These are phyloP conservation scores for Cryptoleucopteryx plumbea DNA, from an alignment of 2,113 vertebrate genomes.

Conservation along the genomic window DNA sequence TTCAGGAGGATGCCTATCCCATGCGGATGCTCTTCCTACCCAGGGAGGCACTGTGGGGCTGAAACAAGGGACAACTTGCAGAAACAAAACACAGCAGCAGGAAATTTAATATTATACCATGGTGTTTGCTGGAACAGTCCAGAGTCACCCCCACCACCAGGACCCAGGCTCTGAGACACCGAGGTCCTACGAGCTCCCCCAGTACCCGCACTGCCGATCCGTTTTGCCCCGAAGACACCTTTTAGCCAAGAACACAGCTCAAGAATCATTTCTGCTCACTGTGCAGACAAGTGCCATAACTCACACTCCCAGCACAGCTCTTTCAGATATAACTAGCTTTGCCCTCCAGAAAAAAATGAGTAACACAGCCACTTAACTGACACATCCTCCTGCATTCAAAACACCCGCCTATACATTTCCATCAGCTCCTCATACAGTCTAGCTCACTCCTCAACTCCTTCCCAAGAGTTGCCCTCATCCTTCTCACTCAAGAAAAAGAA, in stretches of 20 bases:
- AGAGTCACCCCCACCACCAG: neutral
- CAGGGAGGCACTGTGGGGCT: neutral
- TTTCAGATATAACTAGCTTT: neutral
- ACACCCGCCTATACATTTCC: neutral
- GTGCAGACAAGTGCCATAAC: neutral
- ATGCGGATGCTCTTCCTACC: neutral
- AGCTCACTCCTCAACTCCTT: neutral
- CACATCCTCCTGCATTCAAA: neutral
- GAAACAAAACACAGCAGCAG: neutral
- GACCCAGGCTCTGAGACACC: neutral
- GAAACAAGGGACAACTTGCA: neutral
- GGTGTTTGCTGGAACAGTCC: neutral
- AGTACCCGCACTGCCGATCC: rapidly evolving
- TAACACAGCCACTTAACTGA: neutral
- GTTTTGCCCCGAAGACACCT: neutral
- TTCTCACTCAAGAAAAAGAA: neutral
- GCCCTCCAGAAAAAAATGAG: neutral
- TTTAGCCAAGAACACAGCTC: neutral
- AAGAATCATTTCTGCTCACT: neutral
- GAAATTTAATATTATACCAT: neutral
- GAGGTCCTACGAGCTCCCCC: neutral
- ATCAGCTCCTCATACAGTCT: neutral
- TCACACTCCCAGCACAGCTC: neutral
- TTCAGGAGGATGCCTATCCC: neutral
- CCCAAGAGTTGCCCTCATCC: neutral